These are phyloP conservation scores for Alligator mississippiensis DNA, from an alignment of 2,113 vertebrate genomes.

Conservation along the genomic window DNA sequence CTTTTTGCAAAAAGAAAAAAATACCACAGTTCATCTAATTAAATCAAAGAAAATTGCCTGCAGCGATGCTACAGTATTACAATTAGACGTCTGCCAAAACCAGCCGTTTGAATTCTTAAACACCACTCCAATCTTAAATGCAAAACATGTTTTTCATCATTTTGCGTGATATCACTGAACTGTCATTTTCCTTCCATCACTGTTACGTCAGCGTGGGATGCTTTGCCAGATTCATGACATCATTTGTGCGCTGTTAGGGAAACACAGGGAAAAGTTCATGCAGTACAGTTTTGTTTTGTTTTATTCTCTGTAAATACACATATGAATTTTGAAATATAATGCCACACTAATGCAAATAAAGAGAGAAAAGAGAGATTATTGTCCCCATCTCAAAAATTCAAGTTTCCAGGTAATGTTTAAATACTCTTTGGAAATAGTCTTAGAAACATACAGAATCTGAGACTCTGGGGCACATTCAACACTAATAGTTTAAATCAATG, in stretches of 20 bases:
- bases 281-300: not conserved
- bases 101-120: constrained; percentile 75
- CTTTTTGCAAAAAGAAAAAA: constrained; percentile 84
- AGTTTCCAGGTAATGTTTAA: constrained; percentile 28
- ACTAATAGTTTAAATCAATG: not conserved
- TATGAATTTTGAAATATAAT: not conserved
- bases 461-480: not conserved
- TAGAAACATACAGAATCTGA: not conserved
- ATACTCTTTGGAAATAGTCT: not conserved
- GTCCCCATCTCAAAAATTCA: not conserved
- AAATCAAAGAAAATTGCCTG: constrained; percentile 88
- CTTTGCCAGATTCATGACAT: not conserved
- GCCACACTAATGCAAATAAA: not conserved
- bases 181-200: not conserved
- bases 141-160: constrained; percentile 69
- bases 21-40: constrained; percentile 87
- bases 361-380: not conserved
- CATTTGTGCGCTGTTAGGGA: constrained; percentile 14
- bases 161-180: constrained; percentile 59
- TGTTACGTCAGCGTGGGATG: constrained; percentile 27
- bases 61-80: constrained; percentile 81
- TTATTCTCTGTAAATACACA: not conserved
- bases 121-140: constrained; percentile 67
- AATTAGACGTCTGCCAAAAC: constrained; percentile 84
- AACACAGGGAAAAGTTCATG: not conserved